Base-by-base conservation (phyloP, 1,140 invertebrate genomes). In the Bombyx mori region DNA sequence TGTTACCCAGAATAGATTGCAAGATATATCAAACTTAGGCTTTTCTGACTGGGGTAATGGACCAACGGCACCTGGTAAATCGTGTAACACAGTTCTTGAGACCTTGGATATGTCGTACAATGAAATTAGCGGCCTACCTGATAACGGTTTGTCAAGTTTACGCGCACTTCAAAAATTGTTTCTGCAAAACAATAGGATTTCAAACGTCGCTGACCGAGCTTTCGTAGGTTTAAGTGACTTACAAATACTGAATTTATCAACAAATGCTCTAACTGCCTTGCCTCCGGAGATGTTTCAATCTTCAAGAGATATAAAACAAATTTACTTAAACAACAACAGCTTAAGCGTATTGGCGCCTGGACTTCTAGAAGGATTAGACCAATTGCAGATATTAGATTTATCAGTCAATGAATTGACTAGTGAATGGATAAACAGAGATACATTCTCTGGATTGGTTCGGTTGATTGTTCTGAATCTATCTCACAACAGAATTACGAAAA, bases 321-420 rank as follows among this genome's bases (percentile, higher is more conserved):
- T 97, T 52, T 92, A 95, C 71, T 85, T 96, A 10, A 93, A 94
- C 63, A 96, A 96, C 68, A 96, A 97, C 77, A 93, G 94, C 1
- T 81, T 97, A 42, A 91, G 91, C 65, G 92, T 94, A 0, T 84
- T 96, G 6, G 93, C 94, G 3, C 93, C 94, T 1, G 93, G 94
- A 9, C 73, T 96, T 7, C 87, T 97, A 48, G 93, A 94, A 76
- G 92, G 92, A 52, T 88, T 97, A 48, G 92, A 93, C 63, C 91
- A 94, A 70, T 80, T 98, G 42, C 91, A 93, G 75, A 90, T 92
- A 49, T 85, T 97, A 42, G 94, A 97, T 81, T 84, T 96, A 50
- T 94, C 93, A 10, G 84, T 89, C 48, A 97, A 97, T 79, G 91
- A 93, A 68, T 86, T 98, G 43, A 93, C 92, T 9, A 94, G 91